phyloP scores from a whole-genome alignment of 2,113 vertebrate species.

The Anhinga anhinga region DNA sequence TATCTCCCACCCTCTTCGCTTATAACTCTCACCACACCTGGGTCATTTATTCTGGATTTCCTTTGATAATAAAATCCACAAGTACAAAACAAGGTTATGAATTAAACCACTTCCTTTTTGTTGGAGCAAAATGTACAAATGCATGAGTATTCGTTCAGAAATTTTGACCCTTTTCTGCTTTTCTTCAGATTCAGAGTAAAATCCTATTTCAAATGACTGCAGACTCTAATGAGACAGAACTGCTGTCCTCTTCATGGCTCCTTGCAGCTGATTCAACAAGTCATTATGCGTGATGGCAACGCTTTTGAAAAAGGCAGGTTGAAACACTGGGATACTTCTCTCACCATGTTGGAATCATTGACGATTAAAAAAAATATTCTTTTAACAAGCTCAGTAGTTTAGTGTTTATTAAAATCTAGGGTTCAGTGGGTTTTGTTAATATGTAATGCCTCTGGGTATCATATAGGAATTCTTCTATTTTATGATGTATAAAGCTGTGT shows the following conservation, averaged over 20 bases:
- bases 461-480: not conserved
- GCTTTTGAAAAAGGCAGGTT: not conserved
- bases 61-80: not conserved
- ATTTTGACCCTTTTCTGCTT: slow-evolving; percentile 1
- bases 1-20: not conserved
- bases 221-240: not conserved
- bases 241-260: not conserved
- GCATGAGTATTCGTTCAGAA: not conserved
- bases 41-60: not conserved
- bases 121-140: not conserved
- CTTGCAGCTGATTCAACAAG: not conserved
- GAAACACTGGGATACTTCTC: not conserved
- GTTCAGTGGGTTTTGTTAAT: not conserved
- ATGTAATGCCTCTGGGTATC: not conserved
- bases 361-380: not conserved
- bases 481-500: not conserved
- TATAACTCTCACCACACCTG: not conserved
- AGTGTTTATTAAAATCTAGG: slow-evolving; percentile 15
- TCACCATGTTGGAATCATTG: not conserved
- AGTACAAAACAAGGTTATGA: not conserved
- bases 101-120: not conserved
- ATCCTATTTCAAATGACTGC: not conserved
- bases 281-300: not conserved
- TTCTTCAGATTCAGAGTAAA: not conserved
- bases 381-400: not conserved